Evolutionary conservation across 2,797 vertebrate species (phyloP).

Genomic region (Sandelia bainsii): DNA sequence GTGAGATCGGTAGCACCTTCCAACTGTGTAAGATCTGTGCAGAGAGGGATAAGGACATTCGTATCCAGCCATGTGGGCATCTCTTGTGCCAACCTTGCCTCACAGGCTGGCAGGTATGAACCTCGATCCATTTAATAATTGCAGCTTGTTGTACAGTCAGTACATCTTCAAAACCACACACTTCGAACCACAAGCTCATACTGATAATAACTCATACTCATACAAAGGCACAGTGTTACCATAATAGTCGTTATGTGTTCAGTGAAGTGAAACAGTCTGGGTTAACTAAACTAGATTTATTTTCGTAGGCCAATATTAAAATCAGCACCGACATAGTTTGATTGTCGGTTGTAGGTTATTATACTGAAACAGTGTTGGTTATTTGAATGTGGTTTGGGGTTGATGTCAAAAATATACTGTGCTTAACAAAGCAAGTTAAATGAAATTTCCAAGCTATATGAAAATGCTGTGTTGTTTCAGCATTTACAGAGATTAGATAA

Average conservation of each 20-base stretch:
- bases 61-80: constrained; percentile 90
- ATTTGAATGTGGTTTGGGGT: constrained; percentile 58
- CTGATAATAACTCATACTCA: too few relatives aligned
- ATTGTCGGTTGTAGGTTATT: background rate
- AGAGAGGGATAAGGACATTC: constrained; percentile 88
- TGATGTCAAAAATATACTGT: constrained; percentile 10
- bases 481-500: background rate
- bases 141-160: background rate
- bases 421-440: background rate
- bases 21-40: constrained; percentile 93
- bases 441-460: background rate
- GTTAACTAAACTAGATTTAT: constrained; percentile 15
- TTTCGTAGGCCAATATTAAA: background rate
- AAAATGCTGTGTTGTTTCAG: background rate
- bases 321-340: constrained; percentile 1
- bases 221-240: constrained; percentile 9
- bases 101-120: constrained; percentile 87
- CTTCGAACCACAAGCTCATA: background rate
- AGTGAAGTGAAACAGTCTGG: constrained; percentile 29
- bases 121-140: background rate
- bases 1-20: constrained; percentile 90
- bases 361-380: background rate
- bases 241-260: constrained; percentile 9
- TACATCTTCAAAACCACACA: constrained; percentile 1
- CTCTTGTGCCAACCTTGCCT: constrained; percentile 89